Conservation (phyloP, 2,888 invertebrate species). For the Drosophila percnosoma region DNA sequence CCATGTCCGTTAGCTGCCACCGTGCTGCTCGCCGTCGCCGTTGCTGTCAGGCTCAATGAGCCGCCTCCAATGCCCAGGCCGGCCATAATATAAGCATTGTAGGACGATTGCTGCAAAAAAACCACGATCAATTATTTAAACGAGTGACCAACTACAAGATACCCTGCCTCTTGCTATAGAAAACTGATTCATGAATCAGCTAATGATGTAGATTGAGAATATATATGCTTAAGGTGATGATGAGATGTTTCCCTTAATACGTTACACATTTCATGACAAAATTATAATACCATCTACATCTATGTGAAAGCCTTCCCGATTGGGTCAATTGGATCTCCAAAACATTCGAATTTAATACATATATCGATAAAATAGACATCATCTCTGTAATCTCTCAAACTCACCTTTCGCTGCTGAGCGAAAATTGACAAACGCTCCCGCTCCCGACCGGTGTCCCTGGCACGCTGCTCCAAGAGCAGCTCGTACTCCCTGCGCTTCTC, state of each 20-base stretch:
- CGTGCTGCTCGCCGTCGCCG: slow-evolving; percentile 32
- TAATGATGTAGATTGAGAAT: not conserved
- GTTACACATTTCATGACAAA: not conserved
- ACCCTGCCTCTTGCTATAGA: not conserved
- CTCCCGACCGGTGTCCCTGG: slow-evolving; percentile 81
- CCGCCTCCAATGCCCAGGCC: slow-evolving; percentile 81
- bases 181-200: not conserved
- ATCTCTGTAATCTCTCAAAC: slow-evolving; percentile 16
- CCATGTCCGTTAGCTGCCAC: slow-evolving; percentile 46
- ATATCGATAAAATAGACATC: slow-evolving; percentile 17
- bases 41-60: slow-evolving; percentile 61
- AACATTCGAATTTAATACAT: no score
- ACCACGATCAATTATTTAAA: not conserved
- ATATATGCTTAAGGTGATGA: not conserved
- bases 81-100: slow-evolving; percentile 81
- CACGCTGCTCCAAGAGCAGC: slow-evolving; percentile 78
- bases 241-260: not conserved
- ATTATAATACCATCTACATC: not conserved
- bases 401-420: slow-evolving; percentile 82
- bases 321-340: not conserved
- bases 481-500: slow-evolving; percentile 83
- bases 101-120: slow-evolving; percentile 73
- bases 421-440: slow-evolving; percentile 80
- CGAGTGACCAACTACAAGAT: not conserved
- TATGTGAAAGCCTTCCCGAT: not conserved